Percentiles rank a stretch among this genome's conserved stretches.
These are phyloP conservation scores for Sycophaga agraensis DNA, from an alignment of 1,140 invertebrate genomes.

Conservation along the genomic window DNA sequence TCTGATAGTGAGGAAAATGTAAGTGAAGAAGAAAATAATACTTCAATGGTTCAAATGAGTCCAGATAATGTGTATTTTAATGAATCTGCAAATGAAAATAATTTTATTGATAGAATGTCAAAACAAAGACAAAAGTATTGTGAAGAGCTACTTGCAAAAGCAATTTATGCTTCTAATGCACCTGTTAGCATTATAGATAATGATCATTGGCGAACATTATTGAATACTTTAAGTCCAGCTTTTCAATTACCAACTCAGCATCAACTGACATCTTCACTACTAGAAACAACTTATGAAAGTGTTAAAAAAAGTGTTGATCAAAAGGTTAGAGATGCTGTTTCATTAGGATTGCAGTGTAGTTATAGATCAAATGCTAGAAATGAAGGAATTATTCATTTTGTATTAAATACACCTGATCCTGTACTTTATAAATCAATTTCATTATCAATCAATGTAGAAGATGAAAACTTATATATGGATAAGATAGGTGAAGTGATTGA, in stretches of 20 bases:
- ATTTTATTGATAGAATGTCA: conserved; percentile 26
- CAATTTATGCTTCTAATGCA: conserved; percentile 33
- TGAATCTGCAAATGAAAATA: conserved; percentile 18
- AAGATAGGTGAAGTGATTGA: conserved; percentile 37
- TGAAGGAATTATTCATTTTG: conserved; percentile 41
- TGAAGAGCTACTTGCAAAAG: conserved; percentile 30
- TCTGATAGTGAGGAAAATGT: conserved; percentile 20
- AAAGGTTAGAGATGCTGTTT: conserved; percentile 29
- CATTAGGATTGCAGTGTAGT: conserved; percentile 39
- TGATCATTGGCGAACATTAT: conserved; percentile 32
- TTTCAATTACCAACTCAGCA: conserved; percentile 31
- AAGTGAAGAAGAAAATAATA: conserved; percentile 21
- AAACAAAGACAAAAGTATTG: conserved; percentile 27
- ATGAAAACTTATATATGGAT: conserved; percentile 33
- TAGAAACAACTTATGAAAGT: conserved; percentile 29
- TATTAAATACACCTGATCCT: conserved; percentile 40
- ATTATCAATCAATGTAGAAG: conserved; percentile 34
- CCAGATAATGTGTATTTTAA: conserved; percentile 11
- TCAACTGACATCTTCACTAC: conserved; percentile 30
- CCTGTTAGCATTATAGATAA: conserved; percentile 31
- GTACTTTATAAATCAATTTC: conserved; percentile 37
- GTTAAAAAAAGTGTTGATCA: conserved; percentile 28
- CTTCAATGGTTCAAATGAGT: background rate
- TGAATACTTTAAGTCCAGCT: conserved; percentile 30
- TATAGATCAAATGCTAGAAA: conserved; percentile 41